Base-by-base conservation (phyloP, 2,888 invertebrate genomes). In the Sphaeridia pumilis region DNA sequence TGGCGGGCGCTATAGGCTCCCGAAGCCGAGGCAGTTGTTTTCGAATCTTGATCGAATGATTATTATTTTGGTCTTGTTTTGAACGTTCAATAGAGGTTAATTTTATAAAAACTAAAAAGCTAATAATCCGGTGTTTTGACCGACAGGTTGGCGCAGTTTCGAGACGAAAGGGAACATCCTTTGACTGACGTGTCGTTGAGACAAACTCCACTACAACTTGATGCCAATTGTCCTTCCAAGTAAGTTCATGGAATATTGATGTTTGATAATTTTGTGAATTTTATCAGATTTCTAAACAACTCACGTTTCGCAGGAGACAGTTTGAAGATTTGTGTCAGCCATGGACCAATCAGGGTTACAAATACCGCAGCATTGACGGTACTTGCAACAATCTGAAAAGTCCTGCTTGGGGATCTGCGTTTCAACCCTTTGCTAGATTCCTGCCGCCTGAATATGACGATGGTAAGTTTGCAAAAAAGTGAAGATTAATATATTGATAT, bases 311-410 rank as follows among this genome's bases (percentile, higher is more conserved):
- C 41, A 64, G 61, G 45, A 55, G 63, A 20, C 63, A 61, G 55
- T n/a, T 55, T 5, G 58, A 64, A 34, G 61, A 64, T 26, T 53
- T 59, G 44, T 67, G 65, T 54, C 60, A 66, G 10, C 57, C 63
- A 1, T 56, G 61, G 50, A 53, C 60, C 22, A 31, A 49, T 22
- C 51, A 51, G 14, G 48, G 43, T 21, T 47, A 46, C 10, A 54
- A 59, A 14, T 92, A 87, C 71, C 79, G 90, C 48, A 86, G 87
- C 1, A 79, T 85, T 50, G 88, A 89, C 67, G 92, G 92, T 31
- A 85, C 87, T 31, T 92, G 92, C 71, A 92, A 92, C 72, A 90
- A 92, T 72, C 71, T 81, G 48, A 74, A 76, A 49, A 76, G 83
- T 47, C 81, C 81, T 1, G 78, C 84, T 69, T 84, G 84, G 80